phyloP scores from a whole-genome alignment of 2,888 invertebrate species.

The Eupithecia subumbrata region DNA sequence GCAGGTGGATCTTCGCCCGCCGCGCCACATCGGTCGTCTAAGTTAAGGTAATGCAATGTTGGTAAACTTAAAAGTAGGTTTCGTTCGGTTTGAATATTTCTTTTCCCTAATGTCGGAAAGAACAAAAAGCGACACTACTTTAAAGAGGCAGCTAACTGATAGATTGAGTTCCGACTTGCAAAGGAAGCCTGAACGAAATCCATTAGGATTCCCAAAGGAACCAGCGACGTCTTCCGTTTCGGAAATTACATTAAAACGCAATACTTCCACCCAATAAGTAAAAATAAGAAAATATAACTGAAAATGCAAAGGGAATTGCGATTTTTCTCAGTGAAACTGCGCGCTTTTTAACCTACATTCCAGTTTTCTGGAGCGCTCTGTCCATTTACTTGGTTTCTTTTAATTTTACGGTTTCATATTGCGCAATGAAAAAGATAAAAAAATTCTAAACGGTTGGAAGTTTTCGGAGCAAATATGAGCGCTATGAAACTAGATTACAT shows the following conservation, averaged over 20 bases:
- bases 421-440: background rate
- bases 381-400: slow-evolving; percentile 14
- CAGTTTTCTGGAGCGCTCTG: slow-evolving; percentile 18
- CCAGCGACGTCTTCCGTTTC: slow-evolving; percentile 69
- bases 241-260: slow-evolving; percentile 82
- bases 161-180: slow-evolving; percentile 55
- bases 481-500: background rate
- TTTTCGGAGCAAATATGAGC: background rate
- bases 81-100: no score
- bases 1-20: no score
- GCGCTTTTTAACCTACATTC: slow-evolving; percentile 35
- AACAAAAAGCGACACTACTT: slow-evolving; percentile 44
- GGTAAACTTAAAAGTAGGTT: background rate
- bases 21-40: no score
- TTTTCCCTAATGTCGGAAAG: background rate
- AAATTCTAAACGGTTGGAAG: background rate
- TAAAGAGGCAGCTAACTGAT: slow-evolving; percentile 55
- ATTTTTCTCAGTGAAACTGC: slow-evolving; percentile 29
- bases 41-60: background rate
- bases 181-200: slow-evolving; percentile 74
- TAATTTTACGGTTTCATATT: background rate
- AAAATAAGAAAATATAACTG: slow-evolving; percentile 54
- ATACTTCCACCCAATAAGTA: slow-evolving; percentile 74
- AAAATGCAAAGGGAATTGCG: slow-evolving; percentile 53
- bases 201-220: slow-evolving; percentile 74